Percentiles rank a stretch among this genome's conserved stretches.
Conservation (phyloP, 2,113 vertebrate genomes). For the Platichthys stellatus region DNA sequence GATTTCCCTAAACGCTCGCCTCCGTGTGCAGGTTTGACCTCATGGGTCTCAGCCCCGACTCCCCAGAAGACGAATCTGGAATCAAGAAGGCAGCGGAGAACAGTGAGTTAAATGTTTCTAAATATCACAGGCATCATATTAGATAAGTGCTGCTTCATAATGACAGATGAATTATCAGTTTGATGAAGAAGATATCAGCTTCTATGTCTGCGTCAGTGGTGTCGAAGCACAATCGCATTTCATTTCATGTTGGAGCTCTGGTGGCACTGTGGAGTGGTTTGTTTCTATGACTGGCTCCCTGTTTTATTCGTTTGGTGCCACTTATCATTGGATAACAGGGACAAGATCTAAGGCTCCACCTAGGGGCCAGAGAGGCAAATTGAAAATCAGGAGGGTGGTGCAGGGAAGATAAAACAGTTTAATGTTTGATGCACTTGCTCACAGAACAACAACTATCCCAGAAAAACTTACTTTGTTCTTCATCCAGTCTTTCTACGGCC, state of each 20-base stretch:
- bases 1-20: slow-evolving; percentile 17
- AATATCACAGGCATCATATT: background rate
- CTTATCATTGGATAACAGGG: background rate
- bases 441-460: too few species aligned
- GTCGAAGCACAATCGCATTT: too few species aligned
- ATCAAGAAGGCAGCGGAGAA: slow-evolving; percentile 97
- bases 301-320: background rate
- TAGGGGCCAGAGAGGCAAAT: slow-evolving; percentile 8
- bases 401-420: background rate
- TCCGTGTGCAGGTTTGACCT: slow-evolving; percentile 91
- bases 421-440: background rate
- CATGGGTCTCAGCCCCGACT: slow-evolving; percentile 92
- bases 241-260: too few species aligned
- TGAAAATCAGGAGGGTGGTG: background rate
- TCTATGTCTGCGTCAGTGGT: too few species aligned
- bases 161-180: too few species aligned
- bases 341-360: background rate
- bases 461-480: too few species aligned
- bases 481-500: background rate
- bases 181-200: too few species aligned
- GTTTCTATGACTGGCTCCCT: background rate
- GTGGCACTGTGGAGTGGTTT: too few species aligned
- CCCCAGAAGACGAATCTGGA: slow-evolving; percentile 93
- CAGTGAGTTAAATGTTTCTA: slow-evolving; percentile 82
- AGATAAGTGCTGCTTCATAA: background rate